phyloP scores from a whole-genome alignment of 35 echinoderm and acorn worm genomes.

The Patiria miniata region DNA sequence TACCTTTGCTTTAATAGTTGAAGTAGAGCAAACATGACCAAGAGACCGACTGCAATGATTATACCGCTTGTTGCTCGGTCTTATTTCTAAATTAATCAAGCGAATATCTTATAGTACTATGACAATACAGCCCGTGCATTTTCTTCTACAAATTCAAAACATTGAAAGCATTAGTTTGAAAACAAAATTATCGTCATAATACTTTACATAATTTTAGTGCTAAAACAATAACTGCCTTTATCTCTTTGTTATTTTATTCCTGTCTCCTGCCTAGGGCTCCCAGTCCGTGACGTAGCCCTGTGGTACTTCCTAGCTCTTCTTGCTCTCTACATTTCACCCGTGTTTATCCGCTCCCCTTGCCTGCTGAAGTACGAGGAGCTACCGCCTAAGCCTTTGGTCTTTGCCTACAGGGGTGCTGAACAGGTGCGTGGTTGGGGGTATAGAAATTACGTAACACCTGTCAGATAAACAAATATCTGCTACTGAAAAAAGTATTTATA shows the following conservation, averaged over 20 bases:
- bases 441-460: neutral
- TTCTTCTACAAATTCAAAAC: too few species aligned
- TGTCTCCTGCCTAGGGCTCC: constrained; percentile 35
- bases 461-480: neutral
- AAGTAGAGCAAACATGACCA: too few species aligned
- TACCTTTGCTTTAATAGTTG: too few species aligned
- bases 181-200: too few species aligned
- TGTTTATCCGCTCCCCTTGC: constrained; percentile 84
- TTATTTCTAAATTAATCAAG: too few species aligned
- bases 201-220: too few species aligned
- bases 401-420: constrained; percentile 82
- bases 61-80: too few species aligned
- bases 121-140: too few species aligned
- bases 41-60: too few species aligned
- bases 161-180: too few species aligned
- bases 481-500: neutral
- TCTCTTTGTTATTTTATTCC: constrained; percentile 17
- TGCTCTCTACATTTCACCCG: constrained; percentile 61
- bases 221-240: neutral
- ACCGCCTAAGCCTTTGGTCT: constrained; percentile 62
- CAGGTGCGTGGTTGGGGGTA: constrained; percentile 12
- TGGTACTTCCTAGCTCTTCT: constrained; percentile 77
- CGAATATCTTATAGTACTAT: too few species aligned
- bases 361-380: constrained; percentile 65
- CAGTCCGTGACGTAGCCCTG: constrained; percentile 52